phyloP scores from a whole-genome alignment of 2,888 invertebrate genomes.

The Nomada ferruginata region DNA sequence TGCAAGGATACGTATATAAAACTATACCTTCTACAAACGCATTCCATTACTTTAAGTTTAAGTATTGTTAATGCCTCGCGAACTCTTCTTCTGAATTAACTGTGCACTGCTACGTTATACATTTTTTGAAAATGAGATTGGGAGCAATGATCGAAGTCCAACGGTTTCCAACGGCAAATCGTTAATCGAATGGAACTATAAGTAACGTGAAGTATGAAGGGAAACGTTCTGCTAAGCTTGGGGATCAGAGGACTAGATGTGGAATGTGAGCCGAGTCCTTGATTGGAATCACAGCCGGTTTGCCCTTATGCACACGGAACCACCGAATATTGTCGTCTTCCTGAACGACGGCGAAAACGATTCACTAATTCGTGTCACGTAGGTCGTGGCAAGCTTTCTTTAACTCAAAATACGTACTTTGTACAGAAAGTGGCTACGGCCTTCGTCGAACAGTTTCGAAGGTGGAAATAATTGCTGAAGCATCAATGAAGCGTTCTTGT shows the following conservation, averaged over 20 bases:
- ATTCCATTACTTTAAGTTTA: too few relatives aligned
- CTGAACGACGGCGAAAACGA: constrained; percentile 14
- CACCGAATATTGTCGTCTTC: constrained; percentile 56
- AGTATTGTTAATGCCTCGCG: not conserved
- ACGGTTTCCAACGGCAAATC: not conserved
- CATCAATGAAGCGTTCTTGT: too few relatives aligned
- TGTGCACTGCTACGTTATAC: not conserved
- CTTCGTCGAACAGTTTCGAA: too few relatives aligned
- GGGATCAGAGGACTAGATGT: constrained; percentile 78
- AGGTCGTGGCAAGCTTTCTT: not conserved
- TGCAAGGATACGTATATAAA: not conserved
- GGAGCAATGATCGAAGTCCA: too few relatives aligned
- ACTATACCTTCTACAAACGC: not conserved
- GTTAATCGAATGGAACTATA: constrained; percentile 16
- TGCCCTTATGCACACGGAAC: constrained; percentile 63
- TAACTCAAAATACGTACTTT: too few relatives aligned
- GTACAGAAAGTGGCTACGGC: not conserved
- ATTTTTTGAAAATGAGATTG: too few relatives aligned
- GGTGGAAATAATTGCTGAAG: too few relatives aligned
- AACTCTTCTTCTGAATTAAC: not conserved
- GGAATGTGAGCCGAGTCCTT: constrained; percentile 82
- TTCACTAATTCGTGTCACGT: constrained; percentile 7
- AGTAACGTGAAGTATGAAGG: constrained; percentile 20
- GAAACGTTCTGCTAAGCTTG: constrained; percentile 64
- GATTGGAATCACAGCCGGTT: constrained; percentile 81